Base-by-base conservation (phyloP, 92 coral and sea anemone genomes). In the Umimayanthus chanpuru region DNA sequence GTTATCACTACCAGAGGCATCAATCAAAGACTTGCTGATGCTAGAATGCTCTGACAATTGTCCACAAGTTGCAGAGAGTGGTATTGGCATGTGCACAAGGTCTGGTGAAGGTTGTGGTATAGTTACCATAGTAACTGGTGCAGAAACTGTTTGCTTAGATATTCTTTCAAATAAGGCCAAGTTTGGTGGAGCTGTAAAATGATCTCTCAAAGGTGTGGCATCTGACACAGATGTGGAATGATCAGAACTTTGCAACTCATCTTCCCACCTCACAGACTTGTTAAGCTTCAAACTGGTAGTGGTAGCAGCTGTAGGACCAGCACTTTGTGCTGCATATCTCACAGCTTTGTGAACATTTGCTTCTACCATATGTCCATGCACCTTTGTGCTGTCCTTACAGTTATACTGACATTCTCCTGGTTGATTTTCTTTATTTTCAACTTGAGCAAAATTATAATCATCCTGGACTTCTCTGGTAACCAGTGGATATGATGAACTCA, bases 61-160 rank as follows among this genome's bases (percentile, higher is more conserved):
- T 12, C 68, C 43, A 26, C 80, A 82, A 55, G 89, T 76, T 38
- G 79, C 89, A 32, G 95, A 93, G 50, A 91, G 79, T 36, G 98
- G 98, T 56, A 94, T 89, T 76, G 88, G 81, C 53, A 67, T 10
- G 72, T 15, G 92, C 92, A 90, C 88, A 65, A 94, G 89, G 39
- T 93, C 98, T 76, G 93, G 93, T 65, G 96, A 92, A 26, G 96
- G 98, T 68, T 84, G 55, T 23, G 97, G 98, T 40, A 73, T 86
- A 38, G 94, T 88, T 72, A 91, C 86, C 94, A 90, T 92, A 77
- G 93, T 53, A 39, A 90, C 89, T 29, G 98, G 98, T 39, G 91
- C 85, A 28, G 95, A 95, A 38, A 87, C 86, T 40, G 77, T 28
- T 66, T 85, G 64, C 81, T 73, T 61, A 29, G 85, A 32, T 67